Conservation (phyloP, 1,140 invertebrate genomes). For the Lordiphosa collinella region DNA sequence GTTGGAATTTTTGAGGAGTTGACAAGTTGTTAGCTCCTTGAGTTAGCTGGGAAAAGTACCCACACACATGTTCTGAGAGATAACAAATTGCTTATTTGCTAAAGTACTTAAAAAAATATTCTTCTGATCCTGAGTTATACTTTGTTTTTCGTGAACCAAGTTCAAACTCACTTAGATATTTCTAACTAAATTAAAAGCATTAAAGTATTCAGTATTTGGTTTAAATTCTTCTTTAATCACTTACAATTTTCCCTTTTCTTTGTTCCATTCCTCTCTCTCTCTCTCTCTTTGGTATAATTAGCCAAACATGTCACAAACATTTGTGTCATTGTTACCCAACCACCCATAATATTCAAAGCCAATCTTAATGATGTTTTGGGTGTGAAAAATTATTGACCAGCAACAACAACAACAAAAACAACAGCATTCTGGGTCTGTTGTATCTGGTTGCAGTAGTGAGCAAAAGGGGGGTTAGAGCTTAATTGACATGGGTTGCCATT, state of each 20-base stretch:
- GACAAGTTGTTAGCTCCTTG: conserved; percentile 32
- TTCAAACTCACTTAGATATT: too few relatives aligned
- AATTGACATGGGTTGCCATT: conserved; percentile 47
- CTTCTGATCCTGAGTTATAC: too few relatives aligned
- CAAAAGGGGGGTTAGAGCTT: background rate
- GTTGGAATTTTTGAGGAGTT: conserved; percentile 30
- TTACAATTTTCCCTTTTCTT: conserved; percentile 2
- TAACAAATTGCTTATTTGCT: conserved; percentile 8
- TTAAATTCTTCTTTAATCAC: background rate
- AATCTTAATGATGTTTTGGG: conserved; percentile 53
- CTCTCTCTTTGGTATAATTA: conserved; percentile 38
- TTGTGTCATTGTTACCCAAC: conserved; percentile 44
- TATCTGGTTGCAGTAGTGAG: background rate
- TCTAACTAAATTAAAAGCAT: conserved; percentile 23
- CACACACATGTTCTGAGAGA: background rate
- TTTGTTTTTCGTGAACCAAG: too few relatives aligned
- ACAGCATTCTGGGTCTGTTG: conserved; percentile 10
- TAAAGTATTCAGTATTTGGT: background rate
- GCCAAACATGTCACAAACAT: conserved; percentile 56
- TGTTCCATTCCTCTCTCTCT: background rate
- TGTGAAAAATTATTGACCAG: conserved; percentile 54
- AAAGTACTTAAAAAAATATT: too few relatives aligned
- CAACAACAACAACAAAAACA: background rate
- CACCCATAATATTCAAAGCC: conserved; percentile 4
- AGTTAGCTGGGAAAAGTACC: conserved; percentile 17